Base-by-base conservation (phyloP, 2,797 vertebrate species). In the Sebastes cheni region DNA sequence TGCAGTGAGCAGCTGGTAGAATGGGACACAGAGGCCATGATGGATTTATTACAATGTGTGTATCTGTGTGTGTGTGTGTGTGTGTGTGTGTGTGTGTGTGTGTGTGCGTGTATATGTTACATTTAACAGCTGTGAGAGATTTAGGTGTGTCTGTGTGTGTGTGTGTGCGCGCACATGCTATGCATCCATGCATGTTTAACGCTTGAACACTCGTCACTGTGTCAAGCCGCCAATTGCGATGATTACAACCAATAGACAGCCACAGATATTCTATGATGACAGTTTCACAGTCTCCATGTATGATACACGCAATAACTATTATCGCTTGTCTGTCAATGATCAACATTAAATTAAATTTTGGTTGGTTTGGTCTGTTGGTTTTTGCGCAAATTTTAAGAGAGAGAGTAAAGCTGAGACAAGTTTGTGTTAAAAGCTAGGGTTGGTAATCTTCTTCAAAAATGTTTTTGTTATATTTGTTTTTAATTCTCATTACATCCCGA, bases 1-100 rank as follows among this genome's bases (percentile, higher is more conserved):
- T 84, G 83, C 88, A 87, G 92, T 89, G 92, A 93, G 93, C 93
- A 95, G 93, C 93, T 95, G 95, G 93, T 89, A 91, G 89, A 86
- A 89, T 65, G 78, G 91, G 89, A 92, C 92, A 88, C 84, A 86
- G 81, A 81, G 92, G 91, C 93, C 91, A 90, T 86, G 87, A 94
- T 87, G 89, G 92, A 91, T 94, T 93, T 89, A 90, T 90, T 84
- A 91, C 78, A 46, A 58, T 74, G 34, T 72, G 74, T 66, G 27
- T 80, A 25, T 50, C 22, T 80, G 72, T 29, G 52, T 56, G 52
- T 84, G 83, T 77, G 69, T 42, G 54, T 39, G 69, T 29, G 64
- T 79, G 74, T 36, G 34, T 36, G 67, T 79, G 72, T 32, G 32
- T 32, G 8, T 32, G 30, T 82, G 62, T 59, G 59, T 62, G 72